Conservation (phyloP, 2,113 vertebrate species). For the Solea solea region DNA sequence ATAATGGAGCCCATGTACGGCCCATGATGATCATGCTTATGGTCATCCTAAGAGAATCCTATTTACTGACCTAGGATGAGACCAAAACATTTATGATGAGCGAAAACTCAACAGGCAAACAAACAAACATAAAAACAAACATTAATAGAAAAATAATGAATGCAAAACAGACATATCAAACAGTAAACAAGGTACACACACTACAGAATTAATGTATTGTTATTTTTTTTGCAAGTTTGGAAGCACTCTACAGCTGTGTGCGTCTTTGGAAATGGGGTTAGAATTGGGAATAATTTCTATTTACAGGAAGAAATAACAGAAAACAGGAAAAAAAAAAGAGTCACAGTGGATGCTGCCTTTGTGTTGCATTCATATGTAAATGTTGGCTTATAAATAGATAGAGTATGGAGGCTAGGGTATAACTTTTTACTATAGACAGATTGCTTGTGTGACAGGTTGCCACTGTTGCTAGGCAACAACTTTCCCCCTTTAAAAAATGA, state of each 20-base stretch:
- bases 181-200: constrained; percentile 43
- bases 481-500: constrained; percentile 70
- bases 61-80: constrained; percentile 46
- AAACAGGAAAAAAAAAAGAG: constrained; percentile 29
- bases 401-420: neutral
- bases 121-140: neutral
- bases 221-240: constrained; percentile 40
- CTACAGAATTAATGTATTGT: constrained; percentile 32
- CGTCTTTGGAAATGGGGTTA: constrained; percentile 48
- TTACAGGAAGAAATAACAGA: constrained; percentile 49
- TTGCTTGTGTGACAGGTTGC: constrained; percentile 44
- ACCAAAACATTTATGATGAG: constrained; percentile 48
- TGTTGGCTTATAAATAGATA: constrained; percentile 27
- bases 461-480: constrained; percentile 68
- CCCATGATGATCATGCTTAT: constrained; percentile 42
- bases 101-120: constrained; percentile 33
- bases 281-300: constrained; percentile 34
- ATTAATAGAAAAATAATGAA: constrained; percentile 6
- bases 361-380: constrained; percentile 51
- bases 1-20: constrained; percentile 14
- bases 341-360: constrained; percentile 37
- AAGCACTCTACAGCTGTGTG: constrained; percentile 52
- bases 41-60: constrained; percentile 13
- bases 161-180: constrained; percentile 25
- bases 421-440: constrained; percentile 48